Percentiles rank a stretch among this genome's conserved stretches.
phyloP scores from a whole-genome alignment of 2,797 vertebrate species.

The Lacerta bilineata region DNA sequence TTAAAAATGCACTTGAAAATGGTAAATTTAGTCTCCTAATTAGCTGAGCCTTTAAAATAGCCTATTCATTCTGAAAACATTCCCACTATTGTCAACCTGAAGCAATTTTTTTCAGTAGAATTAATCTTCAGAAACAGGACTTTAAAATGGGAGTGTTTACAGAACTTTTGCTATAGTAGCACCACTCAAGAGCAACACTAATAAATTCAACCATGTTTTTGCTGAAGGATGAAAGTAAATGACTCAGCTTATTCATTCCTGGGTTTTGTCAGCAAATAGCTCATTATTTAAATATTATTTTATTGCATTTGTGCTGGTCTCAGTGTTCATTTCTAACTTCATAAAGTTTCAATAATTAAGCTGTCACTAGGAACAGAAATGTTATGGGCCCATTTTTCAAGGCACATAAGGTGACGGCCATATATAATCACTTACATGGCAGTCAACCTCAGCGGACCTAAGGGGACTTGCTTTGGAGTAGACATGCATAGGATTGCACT shows the following conservation, averaged over 20 bases:
- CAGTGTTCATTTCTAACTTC: fast-evolving
- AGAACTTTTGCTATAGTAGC: neutral
- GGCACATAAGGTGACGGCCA: neutral
- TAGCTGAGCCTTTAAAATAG: neutral
- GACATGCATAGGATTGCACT: no score
- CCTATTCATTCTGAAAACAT: neutral
- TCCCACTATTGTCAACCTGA: neutral
- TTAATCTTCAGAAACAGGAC: neutral
- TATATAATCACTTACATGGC: neutral
- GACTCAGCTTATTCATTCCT: neutral
- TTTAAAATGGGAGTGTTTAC: slow-evolving; percentile 6
- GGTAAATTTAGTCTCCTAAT: neutral
- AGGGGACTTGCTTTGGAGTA: no score
- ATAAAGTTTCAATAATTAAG: neutral
- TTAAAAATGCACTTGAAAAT: neutral
- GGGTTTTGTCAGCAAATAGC: neutral
- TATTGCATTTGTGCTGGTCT: fast-evolving
- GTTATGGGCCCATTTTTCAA: neutral
- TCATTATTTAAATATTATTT: no score
- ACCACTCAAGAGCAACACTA: neutral
- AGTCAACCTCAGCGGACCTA: no score
- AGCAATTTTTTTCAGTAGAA: neutral
- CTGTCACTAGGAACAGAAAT: neutral
- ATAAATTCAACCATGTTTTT: slow-evolving; percentile 12
- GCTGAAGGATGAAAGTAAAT: slow-evolving; percentile 19